phyloP scores from a whole-genome alignment of 35 echinoderm and acorn worm genomes.

The Ophiothrix spiculata region DNA sequence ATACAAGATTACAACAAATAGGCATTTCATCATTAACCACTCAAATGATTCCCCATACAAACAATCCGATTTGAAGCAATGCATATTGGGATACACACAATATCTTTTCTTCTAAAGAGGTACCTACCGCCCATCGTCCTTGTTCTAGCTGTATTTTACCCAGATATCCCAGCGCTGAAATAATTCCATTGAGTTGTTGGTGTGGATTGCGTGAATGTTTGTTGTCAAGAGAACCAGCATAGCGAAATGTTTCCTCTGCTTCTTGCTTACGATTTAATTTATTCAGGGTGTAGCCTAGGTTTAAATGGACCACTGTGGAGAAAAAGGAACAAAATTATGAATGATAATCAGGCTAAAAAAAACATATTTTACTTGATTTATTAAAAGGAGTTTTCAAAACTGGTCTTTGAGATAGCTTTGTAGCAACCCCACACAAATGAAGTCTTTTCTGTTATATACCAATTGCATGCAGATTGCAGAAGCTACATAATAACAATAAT shows the following conservation, averaged over 20 bases:
- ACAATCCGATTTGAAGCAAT: too few species aligned
- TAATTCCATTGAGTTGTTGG: not conserved
- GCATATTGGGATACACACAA: too few species aligned
- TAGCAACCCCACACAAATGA: not conserved
- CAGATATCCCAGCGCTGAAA: not conserved
- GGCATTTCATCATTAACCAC: too few species aligned
- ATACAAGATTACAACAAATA: too few species aligned
- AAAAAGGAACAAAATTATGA: not conserved
- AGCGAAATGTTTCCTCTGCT: not conserved
- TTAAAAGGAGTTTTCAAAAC: not conserved
- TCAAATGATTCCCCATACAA: too few species aligned
- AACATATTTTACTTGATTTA: not conserved
- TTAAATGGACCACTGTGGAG: not conserved
- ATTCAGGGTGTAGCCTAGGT: not conserved
- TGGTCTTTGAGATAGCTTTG: not conserved
- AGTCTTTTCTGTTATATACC: not conserved
- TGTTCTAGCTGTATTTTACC: not conserved
- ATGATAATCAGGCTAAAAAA: not conserved
- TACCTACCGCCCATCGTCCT: not conserved
- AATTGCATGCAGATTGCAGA: too few species aligned
- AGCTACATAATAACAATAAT: too few species aligned
- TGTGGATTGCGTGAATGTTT: not conserved
- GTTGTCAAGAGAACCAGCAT: not conserved
- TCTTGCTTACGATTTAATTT: not conserved
- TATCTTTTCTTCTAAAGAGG: too few species aligned